Conservation (phyloP, 2,888 invertebrate species). For the Biston stratarius region DNA sequence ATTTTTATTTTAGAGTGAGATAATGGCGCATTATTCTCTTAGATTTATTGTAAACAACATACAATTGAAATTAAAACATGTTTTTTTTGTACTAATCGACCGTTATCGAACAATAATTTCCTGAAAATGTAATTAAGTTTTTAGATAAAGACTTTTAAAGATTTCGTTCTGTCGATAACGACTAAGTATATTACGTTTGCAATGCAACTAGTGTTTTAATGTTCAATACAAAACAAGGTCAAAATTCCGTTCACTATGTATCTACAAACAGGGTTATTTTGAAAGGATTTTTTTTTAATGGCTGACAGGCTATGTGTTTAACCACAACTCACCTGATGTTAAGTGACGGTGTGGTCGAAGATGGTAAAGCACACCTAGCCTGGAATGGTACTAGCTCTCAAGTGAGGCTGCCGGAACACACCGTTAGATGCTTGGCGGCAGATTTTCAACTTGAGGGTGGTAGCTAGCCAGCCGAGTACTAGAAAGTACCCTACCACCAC, state of each 20-base stretch:
- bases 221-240: neutral
- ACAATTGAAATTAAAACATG: neutral
- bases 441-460: too few relatives aligned
- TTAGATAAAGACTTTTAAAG: neutral
- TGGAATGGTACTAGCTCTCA: too few relatives aligned
- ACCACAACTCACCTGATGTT: too few relatives aligned
- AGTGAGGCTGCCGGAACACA: too few relatives aligned
- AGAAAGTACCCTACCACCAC: too few relatives aligned
- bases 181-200: neutral
- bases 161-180: neutral
- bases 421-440: too few relatives aligned
- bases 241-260: neutral
- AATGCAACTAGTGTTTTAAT: neutral
- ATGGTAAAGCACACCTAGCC: too few relatives aligned
- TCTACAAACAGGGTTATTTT: neutral
- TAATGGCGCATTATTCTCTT: too few relatives aligned
- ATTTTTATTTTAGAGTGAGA: too few relatives aligned
- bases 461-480: too few relatives aligned
- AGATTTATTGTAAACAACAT: neutral
- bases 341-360: too few relatives aligned
- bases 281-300: neutral
- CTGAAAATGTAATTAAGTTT: constrained; percentile 4
- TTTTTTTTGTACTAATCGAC: neutral
- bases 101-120: constrained; percentile 1
- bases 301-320: too few relatives aligned